Evolutionary conservation across 2,113 vertebrate genomes (phyloP).

Genomic region (Albula glossodonta): DNA sequence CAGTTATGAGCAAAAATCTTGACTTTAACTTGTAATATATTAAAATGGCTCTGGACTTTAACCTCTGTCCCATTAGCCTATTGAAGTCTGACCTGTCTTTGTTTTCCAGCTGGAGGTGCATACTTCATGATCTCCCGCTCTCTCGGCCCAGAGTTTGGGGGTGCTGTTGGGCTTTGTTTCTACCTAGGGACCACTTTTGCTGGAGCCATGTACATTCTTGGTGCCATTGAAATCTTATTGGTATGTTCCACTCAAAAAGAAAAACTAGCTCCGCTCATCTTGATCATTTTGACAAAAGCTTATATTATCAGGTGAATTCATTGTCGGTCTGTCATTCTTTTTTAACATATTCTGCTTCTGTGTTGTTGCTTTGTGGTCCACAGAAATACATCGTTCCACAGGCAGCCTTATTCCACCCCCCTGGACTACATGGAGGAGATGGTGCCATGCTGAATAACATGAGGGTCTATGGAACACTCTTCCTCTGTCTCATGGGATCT

Average conservation of each 20-base stretch:
- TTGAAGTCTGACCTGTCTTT: neutral
- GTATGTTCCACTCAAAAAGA: conserved; percentile 68
- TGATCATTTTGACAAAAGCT: too few species aligned
- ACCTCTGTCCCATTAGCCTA: too few species aligned
- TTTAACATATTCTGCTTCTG: neutral
- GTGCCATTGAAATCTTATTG: conserved; percentile 95
- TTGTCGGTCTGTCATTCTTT: too few species aligned
- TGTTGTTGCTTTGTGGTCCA: conserved; percentile 25
- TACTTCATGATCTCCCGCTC: conserved; percentile 99
- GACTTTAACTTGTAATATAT: too few species aligned
- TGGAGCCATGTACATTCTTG: conserved; percentile 96
- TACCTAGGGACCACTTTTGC: conserved; percentile 97
- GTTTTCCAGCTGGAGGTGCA: conserved; percentile 85
- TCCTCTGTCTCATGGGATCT: conserved; percentile 90
- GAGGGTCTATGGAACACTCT: conserved; percentile 92
- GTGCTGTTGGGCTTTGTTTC: conserved; percentile 95
- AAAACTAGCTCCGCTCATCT: too few species aligned
- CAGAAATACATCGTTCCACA: conserved; percentile 93
- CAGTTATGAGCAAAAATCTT: too few species aligned
- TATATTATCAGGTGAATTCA: too few species aligned
- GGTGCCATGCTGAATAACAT: conserved; percentile 92
- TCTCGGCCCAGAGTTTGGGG: conserved; percentile 94
- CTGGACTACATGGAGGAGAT: conserved; percentile 73
- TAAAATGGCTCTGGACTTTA: too few species aligned
- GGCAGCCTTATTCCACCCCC: conserved; percentile 87